Conservation (phyloP, 2,797 vertebrate genomes). For the Botia kubotai region DNA sequence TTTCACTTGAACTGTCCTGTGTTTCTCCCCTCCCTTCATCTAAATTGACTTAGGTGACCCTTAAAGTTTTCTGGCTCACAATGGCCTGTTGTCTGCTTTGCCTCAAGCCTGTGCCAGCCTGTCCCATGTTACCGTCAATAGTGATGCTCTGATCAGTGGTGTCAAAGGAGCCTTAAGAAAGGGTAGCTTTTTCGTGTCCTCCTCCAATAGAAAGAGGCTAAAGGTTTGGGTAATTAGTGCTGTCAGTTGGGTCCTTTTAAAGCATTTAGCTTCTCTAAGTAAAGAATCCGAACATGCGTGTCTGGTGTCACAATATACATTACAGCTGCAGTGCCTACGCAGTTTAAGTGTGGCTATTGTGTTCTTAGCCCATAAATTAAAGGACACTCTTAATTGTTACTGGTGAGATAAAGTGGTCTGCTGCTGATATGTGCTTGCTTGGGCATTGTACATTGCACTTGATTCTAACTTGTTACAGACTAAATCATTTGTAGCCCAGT, state of each 20-base stretch:
- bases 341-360: neutral
- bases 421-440: neutral
- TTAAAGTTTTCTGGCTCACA: slow-evolving; percentile 58
- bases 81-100: slow-evolving; percentile 60
- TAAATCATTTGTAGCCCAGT: neutral
- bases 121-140: slow-evolving; percentile 63
- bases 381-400: neutral
- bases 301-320: neutral
- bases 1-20: slow-evolving; percentile 28
- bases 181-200: slow-evolving; percentile 63
- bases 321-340: neutral
- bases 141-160: slow-evolving; percentile 63
- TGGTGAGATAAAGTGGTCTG: neutral
- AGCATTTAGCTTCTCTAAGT: neutral
- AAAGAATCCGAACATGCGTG: neutral
- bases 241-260: neutral
- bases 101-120: slow-evolving; percentile 60
- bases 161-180: slow-evolving; percentile 68
- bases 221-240: slow-evolving; percentile 5
- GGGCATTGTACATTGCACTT: neutral
- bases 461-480: no score
- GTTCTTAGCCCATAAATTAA: neutral
- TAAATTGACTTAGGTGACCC: slow-evolving; percentile 64
- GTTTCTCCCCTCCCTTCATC: neutral
- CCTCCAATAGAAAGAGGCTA: slow-evolving; percentile 62